Conservation (phyloP, 2,797 vertebrate genomes). For the Eurystomus glaucurus region DNA sequence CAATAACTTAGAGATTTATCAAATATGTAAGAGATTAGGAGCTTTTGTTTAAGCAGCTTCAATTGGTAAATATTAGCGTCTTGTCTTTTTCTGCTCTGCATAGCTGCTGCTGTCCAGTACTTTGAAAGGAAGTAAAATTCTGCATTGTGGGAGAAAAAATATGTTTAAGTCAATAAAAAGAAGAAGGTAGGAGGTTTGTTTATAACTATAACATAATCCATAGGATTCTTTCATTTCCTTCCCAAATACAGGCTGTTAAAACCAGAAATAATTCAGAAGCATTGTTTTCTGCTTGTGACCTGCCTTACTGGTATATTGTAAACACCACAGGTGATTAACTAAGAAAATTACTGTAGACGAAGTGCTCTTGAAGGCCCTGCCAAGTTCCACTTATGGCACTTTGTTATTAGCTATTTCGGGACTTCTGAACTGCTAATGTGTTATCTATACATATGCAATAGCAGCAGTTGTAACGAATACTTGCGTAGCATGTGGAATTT, state of each 20-base stretch:
- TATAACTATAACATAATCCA: neutral
- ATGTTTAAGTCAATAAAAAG: neutral
- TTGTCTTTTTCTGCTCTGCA: neutral
- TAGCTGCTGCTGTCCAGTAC: neutral
- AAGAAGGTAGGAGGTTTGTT: neutral
- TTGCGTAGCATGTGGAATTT: slow-evolving; percentile 27
- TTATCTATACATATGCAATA: slow-evolving; percentile 30
- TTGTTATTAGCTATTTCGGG: slow-evolving; percentile 32
- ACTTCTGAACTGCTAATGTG: neutral
- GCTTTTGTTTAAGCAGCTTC: neutral
- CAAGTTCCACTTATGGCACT: neutral
- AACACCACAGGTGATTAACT: neutral
- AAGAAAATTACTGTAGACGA: neutral
- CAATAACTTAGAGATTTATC: neutral
- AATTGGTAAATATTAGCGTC: neutral
- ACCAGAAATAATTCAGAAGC: too few species aligned
- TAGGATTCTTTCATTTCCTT: neutral
- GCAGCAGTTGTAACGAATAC: neutral
- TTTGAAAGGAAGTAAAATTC: neutral
- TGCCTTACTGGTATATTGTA: neutral
- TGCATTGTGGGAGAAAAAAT: neutral
- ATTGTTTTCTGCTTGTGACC: neutral
- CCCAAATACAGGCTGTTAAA: neutral
- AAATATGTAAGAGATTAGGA: neutral
- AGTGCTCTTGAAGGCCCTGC: neutral